phyloP scores from a whole-genome alignment of 2,797 vertebrate species.

The Lemur catta region DNA sequence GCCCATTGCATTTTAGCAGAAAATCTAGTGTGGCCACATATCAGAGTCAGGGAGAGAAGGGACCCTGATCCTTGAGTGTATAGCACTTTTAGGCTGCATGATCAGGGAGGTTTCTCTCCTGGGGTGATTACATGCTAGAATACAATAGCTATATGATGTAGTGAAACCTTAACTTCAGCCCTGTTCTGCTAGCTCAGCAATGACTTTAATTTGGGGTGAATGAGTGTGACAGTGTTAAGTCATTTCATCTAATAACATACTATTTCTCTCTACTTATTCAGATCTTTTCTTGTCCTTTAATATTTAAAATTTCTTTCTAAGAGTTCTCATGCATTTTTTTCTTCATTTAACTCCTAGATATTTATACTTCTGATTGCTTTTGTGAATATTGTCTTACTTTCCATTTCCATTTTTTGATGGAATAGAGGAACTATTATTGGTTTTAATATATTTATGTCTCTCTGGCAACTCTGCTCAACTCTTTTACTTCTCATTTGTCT shows the following conservation, averaged over 20 bases:
- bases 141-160: background rate
- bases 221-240: background rate
- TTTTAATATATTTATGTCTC: background rate
- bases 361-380: background rate
- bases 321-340: background rate
- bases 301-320: background rate
- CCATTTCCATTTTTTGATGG: background rate
- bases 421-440: background rate
- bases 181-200: background rate
- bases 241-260: background rate
- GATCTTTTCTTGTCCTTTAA: background rate
- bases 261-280: background rate
- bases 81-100: background rate
- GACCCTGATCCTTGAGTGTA: background rate
- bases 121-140: background rate
- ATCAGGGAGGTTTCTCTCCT: background rate
- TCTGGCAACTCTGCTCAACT: background rate
- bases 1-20: background rate
- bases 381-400: background rate
- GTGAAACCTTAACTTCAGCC: background rate
- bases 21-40: background rate
- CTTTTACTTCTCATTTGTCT: slow-evolving; percentile 32
- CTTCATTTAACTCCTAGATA: background rate
- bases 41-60: background rate
- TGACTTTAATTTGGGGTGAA: background rate